Percentiles rank a stretch among this genome's conserved stretches.
These are phyloP conservation scores for Hypselothyrea guttata DNA, from an alignment of 2,888 invertebrate species.

Conservation along the genomic window DNA sequence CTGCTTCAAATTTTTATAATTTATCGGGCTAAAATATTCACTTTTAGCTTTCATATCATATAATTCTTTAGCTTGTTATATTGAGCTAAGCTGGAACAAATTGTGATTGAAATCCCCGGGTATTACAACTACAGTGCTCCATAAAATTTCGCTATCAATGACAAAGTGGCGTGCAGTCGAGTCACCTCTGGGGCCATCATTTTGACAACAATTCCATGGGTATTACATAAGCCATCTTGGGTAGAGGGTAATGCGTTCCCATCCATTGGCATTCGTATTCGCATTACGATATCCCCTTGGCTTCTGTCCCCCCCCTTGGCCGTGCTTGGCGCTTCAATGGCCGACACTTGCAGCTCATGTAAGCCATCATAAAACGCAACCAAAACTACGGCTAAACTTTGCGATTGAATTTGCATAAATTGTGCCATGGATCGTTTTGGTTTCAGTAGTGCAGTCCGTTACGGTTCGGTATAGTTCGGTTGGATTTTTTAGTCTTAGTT, in stretches of 20 bases:
- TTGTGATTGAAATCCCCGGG: no score
- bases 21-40: no score
- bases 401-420: constrained; percentile 79
- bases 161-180: constrained; percentile 18
- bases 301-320: background rate
- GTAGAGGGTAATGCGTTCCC: constrained; percentile 16
- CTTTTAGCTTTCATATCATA: no score
- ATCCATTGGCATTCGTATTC: constrained; percentile 21
- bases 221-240: constrained; percentile 45
- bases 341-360: constrained; percentile 45
- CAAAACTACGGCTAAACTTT: constrained; percentile 76
- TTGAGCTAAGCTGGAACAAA: no score
- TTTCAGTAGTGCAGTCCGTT: constrained; percentile 12
- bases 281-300: constrained; percentile 5
- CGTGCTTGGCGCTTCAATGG: background rate
- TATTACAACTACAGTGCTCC: background rate
- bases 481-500: constrained; percentile 7
- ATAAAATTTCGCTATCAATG: constrained; percentile 36
- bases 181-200: constrained; percentile 24
- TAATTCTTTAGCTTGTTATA: no score
- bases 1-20: no score
- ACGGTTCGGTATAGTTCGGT: constrained; percentile 11
- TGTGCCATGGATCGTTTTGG: constrained; percentile 51
- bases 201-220: constrained; percentile 45
- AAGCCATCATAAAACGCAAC: constrained; percentile 64